Evolutionary conservation across 2,113 vertebrate species (phyloP), one percentile per base, ranked within the genome.

Genomic region (Pristiophorus japonicus): DNA sequence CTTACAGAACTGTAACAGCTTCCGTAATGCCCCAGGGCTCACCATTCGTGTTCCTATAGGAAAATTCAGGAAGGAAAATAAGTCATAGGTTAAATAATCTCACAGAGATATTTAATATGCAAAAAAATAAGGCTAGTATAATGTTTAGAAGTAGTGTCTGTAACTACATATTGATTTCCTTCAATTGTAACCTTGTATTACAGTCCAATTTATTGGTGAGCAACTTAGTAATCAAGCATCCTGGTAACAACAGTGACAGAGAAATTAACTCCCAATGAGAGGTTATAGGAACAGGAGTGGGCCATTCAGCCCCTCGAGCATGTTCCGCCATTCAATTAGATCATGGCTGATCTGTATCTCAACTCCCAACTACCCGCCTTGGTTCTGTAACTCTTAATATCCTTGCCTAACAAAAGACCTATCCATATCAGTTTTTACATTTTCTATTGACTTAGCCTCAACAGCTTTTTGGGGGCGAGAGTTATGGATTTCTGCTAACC

Each of bases 1-100:
- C 96, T 98, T 98, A 97, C 99, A 99, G 12, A 98, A 98, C 96
- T 99, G 98, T 96, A 99, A 98, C 96, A 99, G 98, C 96, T 98
- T 99, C 97, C 98, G 98, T 97, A 99, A 97, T 7, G 99, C 98
- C 95, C 97, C 97, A 0, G 98, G 96, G 96, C 98, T 99, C 96
- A 99, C 99, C 98, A 99, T 97, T 96, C 98, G 97, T 2, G 98
- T 98, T 95, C 98, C 98, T 98, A 96, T 96, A 97, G 96, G 96
- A 93, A 96, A 95, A 87, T 88, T 65, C 14, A 95, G 12, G 47
- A 95, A 27, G 66, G 73, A 95, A 70, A 51, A 59, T 70, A 94
- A 51, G 45, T 94, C 27, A 94, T 45, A 70, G 38, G 24, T 70
- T 73, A 70, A 70, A 70, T 34, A 70, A 34, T 94, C 38, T 6